Evolutionary conservation across 1,140 invertebrate species (phyloP).

Genomic region (Dendroctonus ponderosae): DNA sequence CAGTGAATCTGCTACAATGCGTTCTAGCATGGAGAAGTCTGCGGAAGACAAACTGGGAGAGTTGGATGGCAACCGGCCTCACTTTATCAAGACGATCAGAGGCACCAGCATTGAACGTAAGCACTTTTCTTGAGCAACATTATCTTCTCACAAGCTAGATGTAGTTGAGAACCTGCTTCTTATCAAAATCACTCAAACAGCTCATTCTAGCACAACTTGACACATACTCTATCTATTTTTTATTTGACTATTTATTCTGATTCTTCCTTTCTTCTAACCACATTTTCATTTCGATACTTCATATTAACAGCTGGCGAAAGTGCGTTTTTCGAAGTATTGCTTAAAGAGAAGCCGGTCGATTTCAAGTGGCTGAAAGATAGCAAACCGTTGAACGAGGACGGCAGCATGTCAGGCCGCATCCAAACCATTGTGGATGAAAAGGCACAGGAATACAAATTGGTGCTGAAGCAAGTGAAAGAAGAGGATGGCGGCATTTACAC

Average conservation of each 20-base stretch:
- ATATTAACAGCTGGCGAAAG: constrained; percentile 73
- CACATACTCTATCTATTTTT: neutral
- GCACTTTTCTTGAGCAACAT: constrained; percentile 42
- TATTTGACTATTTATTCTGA: too few species aligned
- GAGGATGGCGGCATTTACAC: constrained; percentile 90
- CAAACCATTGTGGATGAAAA: constrained; percentile 59
- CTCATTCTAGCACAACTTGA: neutral
- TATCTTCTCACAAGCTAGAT: neutral
- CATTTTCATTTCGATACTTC: constrained; percentile 14
- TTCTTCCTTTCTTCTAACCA: constrained; percentile 8
- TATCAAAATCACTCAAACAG: neutral
- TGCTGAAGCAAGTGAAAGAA: constrained; percentile 76
- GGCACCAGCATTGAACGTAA: constrained; percentile 77
- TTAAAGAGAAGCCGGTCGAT: constrained; percentile 59
- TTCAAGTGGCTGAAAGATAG: constrained; percentile 91
- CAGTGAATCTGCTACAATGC: constrained; percentile 31
- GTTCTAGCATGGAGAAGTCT: constrained; percentile 32
- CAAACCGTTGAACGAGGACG: constrained; percentile 65
- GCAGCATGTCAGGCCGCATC: constrained; percentile 73
- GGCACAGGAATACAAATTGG: constrained; percentile 62
- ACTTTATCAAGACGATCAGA: constrained; percentile 70
- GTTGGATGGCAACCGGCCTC: constrained; percentile 59
- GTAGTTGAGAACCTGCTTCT: neutral
- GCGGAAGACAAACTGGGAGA: constrained; percentile 39
- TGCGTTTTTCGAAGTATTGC: constrained; percentile 78